These are phyloP conservation scores for Cariama cristata DNA, from an alignment of 2,113 vertebrate species.

Conservation along the genomic window DNA sequence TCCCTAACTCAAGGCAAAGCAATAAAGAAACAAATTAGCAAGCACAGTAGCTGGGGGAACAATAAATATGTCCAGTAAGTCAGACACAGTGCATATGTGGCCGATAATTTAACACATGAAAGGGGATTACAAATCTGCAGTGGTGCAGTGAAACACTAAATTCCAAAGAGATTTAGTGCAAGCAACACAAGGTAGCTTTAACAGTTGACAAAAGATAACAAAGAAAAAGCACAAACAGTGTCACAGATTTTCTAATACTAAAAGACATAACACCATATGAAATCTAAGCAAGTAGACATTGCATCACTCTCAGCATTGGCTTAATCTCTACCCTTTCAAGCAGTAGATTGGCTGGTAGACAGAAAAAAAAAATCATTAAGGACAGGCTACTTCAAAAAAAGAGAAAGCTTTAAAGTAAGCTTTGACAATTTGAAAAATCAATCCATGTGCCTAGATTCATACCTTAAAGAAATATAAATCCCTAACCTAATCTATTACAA, in stretches of 20 bases:
- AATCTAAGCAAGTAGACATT: neutral
- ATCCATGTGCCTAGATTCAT: neutral
- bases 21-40: constrained; percentile 56
- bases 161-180: constrained; percentile 22
- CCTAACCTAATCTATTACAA: constrained; percentile 1
- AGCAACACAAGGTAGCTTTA: neutral
- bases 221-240: neutral
- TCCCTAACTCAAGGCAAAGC: constrained; percentile 5
- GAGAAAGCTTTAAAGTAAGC: neutral
- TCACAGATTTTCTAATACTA: neutral
- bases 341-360: neutral
- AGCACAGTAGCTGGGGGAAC: neutral
- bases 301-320: neutral
- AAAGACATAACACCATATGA: neutral
- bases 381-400: neutral
- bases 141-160: neutral
- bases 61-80: constrained; percentile 1
- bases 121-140: constrained; percentile 18
- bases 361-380: neutral
- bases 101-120: constrained; percentile 37
- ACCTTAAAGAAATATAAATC: constrained; percentile 33
- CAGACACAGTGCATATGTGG: constrained; percentile 4
- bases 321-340: neutral
- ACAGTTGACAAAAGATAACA: neutral
- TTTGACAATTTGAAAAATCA: constrained; percentile 28